These are phyloP conservation scores for Shinisaurus crocodilurus DNA, from an alignment of 2,113 vertebrate species.

Conservation along the genomic window DNA sequence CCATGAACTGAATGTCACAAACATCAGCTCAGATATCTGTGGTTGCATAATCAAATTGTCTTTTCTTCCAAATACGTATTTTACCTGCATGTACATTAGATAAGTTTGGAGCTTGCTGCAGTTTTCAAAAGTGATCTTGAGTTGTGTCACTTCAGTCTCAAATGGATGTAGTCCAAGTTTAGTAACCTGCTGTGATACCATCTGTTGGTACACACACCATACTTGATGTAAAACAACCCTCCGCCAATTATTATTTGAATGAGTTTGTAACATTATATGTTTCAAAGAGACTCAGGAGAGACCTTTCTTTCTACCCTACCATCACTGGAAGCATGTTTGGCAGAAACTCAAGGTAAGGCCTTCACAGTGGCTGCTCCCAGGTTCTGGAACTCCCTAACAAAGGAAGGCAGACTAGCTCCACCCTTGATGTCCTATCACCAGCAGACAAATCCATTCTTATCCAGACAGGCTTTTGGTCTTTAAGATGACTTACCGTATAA, in stretches of 20 bases:
- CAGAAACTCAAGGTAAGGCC: neutral
- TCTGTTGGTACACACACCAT: neutral
- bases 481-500: no score
- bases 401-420: no score
- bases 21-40: neutral
- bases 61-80: neutral
- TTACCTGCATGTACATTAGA: neutral
- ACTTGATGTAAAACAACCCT: neutral
- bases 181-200: neutral
- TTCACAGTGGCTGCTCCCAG: no score
- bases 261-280: neutral
- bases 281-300: neutral
- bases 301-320: neutral
- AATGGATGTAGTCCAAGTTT: neutral
- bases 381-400: no score
- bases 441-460: no score
- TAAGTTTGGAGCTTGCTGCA: neutral
- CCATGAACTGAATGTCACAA: neutral
- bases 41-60: neutral
- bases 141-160: neutral
- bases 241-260: neutral
- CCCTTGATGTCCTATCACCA: no score
- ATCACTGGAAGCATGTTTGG: neutral
- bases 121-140: neutral
- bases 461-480: no score